Conservation (phyloP, 92 coral and sea anemone genomes). For the Porites rus region DNA sequence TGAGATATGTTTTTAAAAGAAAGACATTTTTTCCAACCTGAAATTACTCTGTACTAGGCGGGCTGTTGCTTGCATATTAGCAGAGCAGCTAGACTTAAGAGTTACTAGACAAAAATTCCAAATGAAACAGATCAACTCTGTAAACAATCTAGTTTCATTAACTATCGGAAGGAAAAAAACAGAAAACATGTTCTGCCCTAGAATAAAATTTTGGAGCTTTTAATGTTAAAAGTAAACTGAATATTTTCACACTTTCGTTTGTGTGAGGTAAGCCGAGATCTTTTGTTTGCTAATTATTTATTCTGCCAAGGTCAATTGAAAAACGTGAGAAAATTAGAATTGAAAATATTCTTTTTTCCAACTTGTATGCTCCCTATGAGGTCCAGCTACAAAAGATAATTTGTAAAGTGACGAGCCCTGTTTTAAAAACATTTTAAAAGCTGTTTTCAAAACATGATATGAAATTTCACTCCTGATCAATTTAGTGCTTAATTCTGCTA, state of each 20-base stretch:
- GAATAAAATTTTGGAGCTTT: no score
- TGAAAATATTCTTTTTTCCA: not conserved
- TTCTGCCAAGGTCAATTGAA: conserved; percentile 10
- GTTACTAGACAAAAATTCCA: no score
- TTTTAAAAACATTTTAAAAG: not conserved
- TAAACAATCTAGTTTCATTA: no score
- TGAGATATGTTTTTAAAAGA: no score
- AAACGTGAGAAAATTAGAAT: not conserved
- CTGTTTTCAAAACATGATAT: not conserved
- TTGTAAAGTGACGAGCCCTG: not conserved
- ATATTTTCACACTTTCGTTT: not conserved
- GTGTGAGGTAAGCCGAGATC: not conserved
- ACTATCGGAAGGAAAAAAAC: no score
- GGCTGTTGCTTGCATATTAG: no score
- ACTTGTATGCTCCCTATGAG: conserved; percentile 12
- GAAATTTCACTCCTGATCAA: not conserved
- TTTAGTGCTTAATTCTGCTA: not conserved
- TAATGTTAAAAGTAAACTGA: no score
- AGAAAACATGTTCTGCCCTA: no score
- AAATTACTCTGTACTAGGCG: no score
- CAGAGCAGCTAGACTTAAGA: no score
- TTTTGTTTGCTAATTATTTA: not conserved
- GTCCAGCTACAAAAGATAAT: not conserved
- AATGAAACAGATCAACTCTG: no score
- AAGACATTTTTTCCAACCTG: no score